Evolutionary conservation across 2,888 invertebrate genomes (phyloP).

Genomic region (Euproctis similis): DNA sequence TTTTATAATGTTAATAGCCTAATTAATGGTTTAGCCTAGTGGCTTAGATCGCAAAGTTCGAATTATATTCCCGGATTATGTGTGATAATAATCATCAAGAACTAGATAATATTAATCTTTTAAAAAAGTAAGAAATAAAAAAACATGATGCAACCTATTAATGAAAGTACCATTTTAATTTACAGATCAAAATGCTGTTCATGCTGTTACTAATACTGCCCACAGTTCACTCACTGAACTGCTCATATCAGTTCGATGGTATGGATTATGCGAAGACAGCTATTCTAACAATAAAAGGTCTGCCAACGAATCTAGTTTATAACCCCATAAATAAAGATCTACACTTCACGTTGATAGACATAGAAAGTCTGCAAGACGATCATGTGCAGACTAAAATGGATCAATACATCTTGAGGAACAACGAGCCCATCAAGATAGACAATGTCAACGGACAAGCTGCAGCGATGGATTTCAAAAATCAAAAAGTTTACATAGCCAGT

Average conservation of each 20-base stretch:
- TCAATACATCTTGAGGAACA: constrained; percentile 50
- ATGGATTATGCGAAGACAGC: constrained; percentile 39
- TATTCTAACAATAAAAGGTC: constrained; percentile 53
- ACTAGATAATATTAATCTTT: too few relatives aligned
- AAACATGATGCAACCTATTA: too few relatives aligned
- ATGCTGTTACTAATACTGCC: constrained; percentile 38
- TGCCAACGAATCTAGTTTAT: constrained; percentile 56
- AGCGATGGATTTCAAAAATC: constrained; percentile 44
- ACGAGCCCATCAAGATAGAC: constrained; percentile 48
- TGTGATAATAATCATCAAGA: too few relatives aligned
- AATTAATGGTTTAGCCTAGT: too few relatives aligned
- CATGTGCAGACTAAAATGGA: constrained; percentile 65
- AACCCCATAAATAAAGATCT: constrained; percentile 48
- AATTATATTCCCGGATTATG: too few relatives aligned
- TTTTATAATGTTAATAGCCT: too few relatives aligned
- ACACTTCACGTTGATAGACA: constrained; percentile 57
- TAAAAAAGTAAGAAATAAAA: too few relatives aligned
- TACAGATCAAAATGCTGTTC: constrained; percentile 43
- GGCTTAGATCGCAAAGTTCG: too few relatives aligned
- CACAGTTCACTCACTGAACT: constrained; percentile 41
- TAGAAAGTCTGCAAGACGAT: constrained; percentile 56
- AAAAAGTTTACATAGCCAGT: constrained; percentile 54
- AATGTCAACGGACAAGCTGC: constrained; percentile 58
- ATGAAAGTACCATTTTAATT: neutral
- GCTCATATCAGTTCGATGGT: constrained; percentile 41